Percentiles rank a stretch among this genome's conserved stretches.
phyloP scores from a whole-genome alignment of 2,888 invertebrate species.

The Laspeyria flexula region DNA sequence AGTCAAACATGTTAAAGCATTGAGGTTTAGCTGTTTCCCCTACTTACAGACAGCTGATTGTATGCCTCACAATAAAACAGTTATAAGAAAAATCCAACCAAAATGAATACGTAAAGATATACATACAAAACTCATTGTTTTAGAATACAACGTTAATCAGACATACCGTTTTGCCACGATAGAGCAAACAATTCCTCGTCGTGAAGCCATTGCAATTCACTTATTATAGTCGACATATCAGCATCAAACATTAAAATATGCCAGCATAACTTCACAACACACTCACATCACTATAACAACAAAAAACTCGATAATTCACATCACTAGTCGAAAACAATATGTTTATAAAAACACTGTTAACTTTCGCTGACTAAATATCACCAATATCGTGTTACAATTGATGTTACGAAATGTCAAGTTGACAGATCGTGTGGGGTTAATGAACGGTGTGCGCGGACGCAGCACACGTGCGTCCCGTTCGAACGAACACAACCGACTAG shows the following conservation, averaged over 20 bases:
- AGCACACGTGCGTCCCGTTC: conserved; percentile 67
- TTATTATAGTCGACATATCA: conserved; percentile 83
- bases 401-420: conserved; percentile 74
- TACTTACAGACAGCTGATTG: conserved; percentile 19
- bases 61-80: not conserved
- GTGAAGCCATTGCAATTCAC: conserved; percentile 81
- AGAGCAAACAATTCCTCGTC: conserved; percentile 81
- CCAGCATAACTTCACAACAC: conserved; percentile 68
- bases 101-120: conserved; percentile 1
- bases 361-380: conserved; percentile 40
- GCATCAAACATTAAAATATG: conserved; percentile 77
- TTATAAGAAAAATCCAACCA: conserved; percentile 6
- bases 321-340: conserved; percentile 45
- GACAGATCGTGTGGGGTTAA: conserved; percentile 76
- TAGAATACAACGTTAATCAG: conserved; percentile 11
- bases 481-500: conserved; percentile 69
- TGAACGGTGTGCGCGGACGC: conserved; percentile 61
- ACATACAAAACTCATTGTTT: conserved; percentile 1
- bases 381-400: conserved; percentile 51
- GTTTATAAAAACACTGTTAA: conserved; percentile 36
- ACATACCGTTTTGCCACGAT: conserved; percentile 83
- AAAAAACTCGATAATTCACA: conserved; percentile 56
- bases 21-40: no score
- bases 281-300: conserved; percentile 73
- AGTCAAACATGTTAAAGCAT: no score